Percentiles rank a stretch among this genome's conserved stretches.
Evolutionary conservation across 2,888 invertebrate genomes (phyloP).

Genomic region (Plutella xylostella): DNA sequence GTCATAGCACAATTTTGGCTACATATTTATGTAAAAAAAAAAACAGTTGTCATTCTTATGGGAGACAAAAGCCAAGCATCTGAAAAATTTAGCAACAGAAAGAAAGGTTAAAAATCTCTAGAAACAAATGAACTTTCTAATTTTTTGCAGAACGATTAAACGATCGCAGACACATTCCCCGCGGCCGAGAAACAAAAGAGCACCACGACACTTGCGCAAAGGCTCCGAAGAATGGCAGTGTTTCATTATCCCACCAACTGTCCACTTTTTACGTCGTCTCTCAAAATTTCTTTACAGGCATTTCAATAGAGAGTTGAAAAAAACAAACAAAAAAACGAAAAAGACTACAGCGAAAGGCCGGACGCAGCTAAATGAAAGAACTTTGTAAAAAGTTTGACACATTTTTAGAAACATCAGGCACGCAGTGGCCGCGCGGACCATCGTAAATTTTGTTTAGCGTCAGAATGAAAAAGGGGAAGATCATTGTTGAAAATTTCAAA

Average conservation of each 20-base stretch:
- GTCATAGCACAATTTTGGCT: not conserved
- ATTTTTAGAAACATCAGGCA: slow-evolving; percentile 69
- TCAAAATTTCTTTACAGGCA: slow-evolving; percentile 48
- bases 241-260: slow-evolving; percentile 46
- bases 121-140: too few species aligned
- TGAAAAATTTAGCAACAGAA: too few species aligned
- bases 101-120: too few species aligned
- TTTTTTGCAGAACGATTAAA: too few species aligned
- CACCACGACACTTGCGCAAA: slow-evolving; percentile 21
- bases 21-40: too few species aligned
- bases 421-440: slow-evolving; percentile 56
- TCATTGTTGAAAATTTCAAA: slow-evolving; percentile 64
- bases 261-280: slow-evolving; percentile 42
- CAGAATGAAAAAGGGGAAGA: slow-evolving; percentile 64
- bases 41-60: too few species aligned
- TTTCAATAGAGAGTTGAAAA: slow-evolving; percentile 64
- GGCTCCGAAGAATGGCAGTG: slow-evolving; percentile 33
- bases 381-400: slow-evolving; percentile 69
- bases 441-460: slow-evolving; percentile 65
- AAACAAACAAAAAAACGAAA: slow-evolving; percentile 54
- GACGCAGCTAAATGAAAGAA: slow-evolving; percentile 64
- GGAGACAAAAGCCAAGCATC: too few species aligned
- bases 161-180: too few species aligned
- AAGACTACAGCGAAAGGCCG: slow-evolving; percentile 61
- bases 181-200: not conserved